Evolutionary conservation across 1,140 invertebrate species (phyloP), one percentile per base, ranked within the genome.

Genomic region (Hylaeus volcanicus): DNA sequence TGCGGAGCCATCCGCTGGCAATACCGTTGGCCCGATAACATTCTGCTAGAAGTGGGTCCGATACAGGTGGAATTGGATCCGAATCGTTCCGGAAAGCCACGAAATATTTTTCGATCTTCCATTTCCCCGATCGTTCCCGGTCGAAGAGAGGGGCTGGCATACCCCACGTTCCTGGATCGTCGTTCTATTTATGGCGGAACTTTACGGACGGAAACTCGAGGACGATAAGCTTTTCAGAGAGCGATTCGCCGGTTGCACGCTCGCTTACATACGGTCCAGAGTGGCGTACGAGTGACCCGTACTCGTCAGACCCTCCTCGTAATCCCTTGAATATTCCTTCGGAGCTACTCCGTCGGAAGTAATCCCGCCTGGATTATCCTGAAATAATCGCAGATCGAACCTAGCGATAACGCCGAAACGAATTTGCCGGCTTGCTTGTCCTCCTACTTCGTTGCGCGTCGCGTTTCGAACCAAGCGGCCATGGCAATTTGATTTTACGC

Each of bases 381-480:
- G 64, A 86, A 73, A 86, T 83, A 83, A 86, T 86, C 80, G 80
- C 26, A 37, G 45, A 86, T 86, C 75, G 76, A 86, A 69, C 58
- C 72, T 69, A 26, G n/a, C 69, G 84, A 48, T 60, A 82, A 75
- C 74, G 80, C 53, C n/a, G 12, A 41, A 73, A 65, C 58, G 83
- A 85, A 71, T 82, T 69, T 64, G n/a, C 56, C 56, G 53, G 48
- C 14, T 61, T 26, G 72, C 41, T 66, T 6, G n/a, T 58, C 51
- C 61, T n/a, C n/a, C 77, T 26, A 12, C 9, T 3, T 37, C 39
- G 45, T 26, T 45, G 5, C 43, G 14, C 14, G 39, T 6, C 4
- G 51, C 26, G 26, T 51, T 37, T 26, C 14, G 15, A 9, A 5
- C 63, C 14, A 45, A 5, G 43, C 2, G 3, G 5, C 43, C 43